A percentile compares a stretch with the other conserved stretches of the same genome.
phyloP scores from a whole-genome alignment of 2,113 vertebrate genomes.

The Cyprinus carpio region DNA sequence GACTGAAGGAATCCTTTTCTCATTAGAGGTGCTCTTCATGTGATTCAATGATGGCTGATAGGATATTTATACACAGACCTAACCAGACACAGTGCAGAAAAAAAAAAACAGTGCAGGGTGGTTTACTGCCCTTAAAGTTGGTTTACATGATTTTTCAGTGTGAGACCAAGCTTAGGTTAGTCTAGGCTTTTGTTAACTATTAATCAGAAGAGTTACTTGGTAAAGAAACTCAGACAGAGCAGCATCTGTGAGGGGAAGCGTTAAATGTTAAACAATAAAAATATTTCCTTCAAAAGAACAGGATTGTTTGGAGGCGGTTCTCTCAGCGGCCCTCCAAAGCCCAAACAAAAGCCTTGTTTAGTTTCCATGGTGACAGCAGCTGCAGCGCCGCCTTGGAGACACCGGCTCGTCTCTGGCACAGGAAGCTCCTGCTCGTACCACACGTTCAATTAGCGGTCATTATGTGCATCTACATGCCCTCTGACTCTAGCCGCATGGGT shows the following conservation, averaged over 20 bases:
- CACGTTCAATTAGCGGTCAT: conserved; percentile 59
- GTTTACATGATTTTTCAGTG: too few relatives aligned
- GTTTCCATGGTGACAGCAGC: conserved; percentile 66
- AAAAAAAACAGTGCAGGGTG: not conserved
- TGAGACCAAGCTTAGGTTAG: not conserved
- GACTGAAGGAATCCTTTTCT: not conserved
- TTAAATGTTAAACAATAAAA: not conserved
- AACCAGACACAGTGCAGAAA: not conserved
- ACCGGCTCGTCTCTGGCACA: not conserved
- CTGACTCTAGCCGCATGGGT: conserved; percentile 46
- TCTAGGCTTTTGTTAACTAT: not conserved
- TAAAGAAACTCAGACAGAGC: not conserved
- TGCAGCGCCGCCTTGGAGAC: conserved; percentile 40
- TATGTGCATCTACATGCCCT: conserved; percentile 47
- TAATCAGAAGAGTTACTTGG: not conserved
- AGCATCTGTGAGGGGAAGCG: not conserved
- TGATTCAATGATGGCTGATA: not conserved
- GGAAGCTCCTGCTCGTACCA: conserved; percentile 60
- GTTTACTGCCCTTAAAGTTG: too few relatives aligned
- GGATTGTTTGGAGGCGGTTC: not conserved
- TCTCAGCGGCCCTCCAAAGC: not conserved
- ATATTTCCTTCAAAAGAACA: not conserved
- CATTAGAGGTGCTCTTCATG: not conserved
- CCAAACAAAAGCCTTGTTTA: conserved; percentile 73
- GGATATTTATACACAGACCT: not conserved